A percentile compares a stretch with the other conserved stretches of the same genome.
These are phyloP conservation scores for Scaptomyza caliginosa DNA, from an alignment of 2,888 invertebrate species.

Conservation along the genomic window DNA sequence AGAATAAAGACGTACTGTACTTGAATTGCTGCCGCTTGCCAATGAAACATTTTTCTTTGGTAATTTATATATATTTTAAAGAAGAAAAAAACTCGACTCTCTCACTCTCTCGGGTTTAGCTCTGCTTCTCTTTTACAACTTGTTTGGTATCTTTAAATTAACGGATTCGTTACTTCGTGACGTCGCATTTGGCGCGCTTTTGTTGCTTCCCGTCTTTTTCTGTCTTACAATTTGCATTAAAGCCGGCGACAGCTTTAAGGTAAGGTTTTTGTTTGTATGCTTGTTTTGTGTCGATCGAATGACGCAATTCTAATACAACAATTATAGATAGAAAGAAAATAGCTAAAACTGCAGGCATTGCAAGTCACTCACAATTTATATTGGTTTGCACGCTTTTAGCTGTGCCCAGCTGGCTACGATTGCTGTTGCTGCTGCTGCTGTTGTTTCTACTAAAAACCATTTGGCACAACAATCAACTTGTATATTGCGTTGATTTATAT, in stretches of 20 bases:
- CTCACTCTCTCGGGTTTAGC: background rate
- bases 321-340: slow-evolving; percentile 5
- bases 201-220: slow-evolving; percentile 8
- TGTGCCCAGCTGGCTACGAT: slow-evolving; percentile 14
- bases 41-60: slow-evolving; percentile 2
- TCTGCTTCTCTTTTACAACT: slow-evolving; percentile 10
- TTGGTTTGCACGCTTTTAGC: slow-evolving; percentile 49
- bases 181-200: slow-evolving; percentile 55
- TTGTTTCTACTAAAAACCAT: too few species aligned
- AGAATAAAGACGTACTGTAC: slow-evolving; percentile 27
- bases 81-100: background rate
- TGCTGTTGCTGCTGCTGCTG: slow-evolving; percentile 25
- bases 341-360: slow-evolving; percentile 48
- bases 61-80: background rate
- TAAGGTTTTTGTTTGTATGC: slow-evolving; percentile 22
- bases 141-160: slow-evolving; percentile 45
- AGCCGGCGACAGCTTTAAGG: slow-evolving; percentile 33
- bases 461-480: slow-evolving; percentile 68
- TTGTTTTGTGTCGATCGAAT: slow-evolving; percentile 37
- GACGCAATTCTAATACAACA: slow-evolving; percentile 61
- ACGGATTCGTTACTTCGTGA: slow-evolving; percentile 41
- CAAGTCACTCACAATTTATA: slow-evolving; percentile 46
- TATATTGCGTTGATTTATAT: slow-evolving; percentile 53
- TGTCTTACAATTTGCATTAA: slow-evolving; percentile 22
- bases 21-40: slow-evolving; percentile 3